Percentiles rank a stretch among this genome's conserved stretches.
Conservation (phyloP, 2,797 vertebrate species). For the Glyptemys insculpta region DNA sequence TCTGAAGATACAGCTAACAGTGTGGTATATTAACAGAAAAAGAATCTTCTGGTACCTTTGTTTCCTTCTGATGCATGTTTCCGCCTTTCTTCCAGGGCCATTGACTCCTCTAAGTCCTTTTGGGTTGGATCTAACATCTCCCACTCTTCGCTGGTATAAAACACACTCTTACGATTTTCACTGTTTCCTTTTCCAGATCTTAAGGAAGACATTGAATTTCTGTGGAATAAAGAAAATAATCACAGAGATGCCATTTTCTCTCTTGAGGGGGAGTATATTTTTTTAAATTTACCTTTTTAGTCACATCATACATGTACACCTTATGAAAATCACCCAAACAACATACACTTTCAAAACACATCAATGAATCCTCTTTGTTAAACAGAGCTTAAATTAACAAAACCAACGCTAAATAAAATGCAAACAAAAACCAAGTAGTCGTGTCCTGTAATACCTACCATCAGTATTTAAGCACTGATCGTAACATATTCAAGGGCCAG, state of each 20-base stretch:
- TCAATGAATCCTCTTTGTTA: not conserved
- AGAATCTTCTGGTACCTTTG: slow-evolving; percentile 75
- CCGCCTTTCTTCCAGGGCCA: slow-evolving; percentile 77
- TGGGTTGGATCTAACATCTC: slow-evolving; percentile 91
- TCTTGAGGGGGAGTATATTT: not conserved
- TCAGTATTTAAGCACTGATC: not conserved
- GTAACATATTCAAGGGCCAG: not conserved
- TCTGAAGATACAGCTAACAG: not conserved
- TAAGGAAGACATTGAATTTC: slow-evolving; percentile 95
- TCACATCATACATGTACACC: not conserved
- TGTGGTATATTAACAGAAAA: not conserved
- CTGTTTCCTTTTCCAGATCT: slow-evolving; percentile 84
- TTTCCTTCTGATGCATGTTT: slow-evolving; percentile 82
- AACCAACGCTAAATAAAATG: slow-evolving; percentile 10
- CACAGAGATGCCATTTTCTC: not conserved
- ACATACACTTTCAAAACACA: not conserved
- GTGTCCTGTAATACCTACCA: not conserved
- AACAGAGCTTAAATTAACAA: not conserved
- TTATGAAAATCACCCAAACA: not conserved
- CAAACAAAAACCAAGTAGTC: not conserved
- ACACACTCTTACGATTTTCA: slow-evolving; percentile 90
- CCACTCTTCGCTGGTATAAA: slow-evolving; percentile 97
- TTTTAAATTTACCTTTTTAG: not conserved
- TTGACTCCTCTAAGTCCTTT: slow-evolving; percentile 88
- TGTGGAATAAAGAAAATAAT: slow-evolving; percentile 59